phyloP scores from a whole-genome alignment of 2,888 invertebrate species.

The Drosophila parthenogenetica region DNA sequence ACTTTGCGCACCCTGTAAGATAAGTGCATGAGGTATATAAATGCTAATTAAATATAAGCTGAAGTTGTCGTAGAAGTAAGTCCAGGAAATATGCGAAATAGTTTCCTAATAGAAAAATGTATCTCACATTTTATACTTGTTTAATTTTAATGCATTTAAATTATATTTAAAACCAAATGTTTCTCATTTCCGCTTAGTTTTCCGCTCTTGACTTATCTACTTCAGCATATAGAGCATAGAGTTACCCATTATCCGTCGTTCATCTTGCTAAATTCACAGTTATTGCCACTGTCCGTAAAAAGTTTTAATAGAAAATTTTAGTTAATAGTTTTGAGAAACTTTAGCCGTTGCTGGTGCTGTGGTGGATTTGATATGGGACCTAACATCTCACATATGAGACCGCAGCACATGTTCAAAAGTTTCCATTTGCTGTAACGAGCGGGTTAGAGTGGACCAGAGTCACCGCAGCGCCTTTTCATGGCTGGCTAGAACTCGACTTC shows the following conservation, averaged over 20 bases:
- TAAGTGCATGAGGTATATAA: neutral
- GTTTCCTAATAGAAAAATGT: too few relatives aligned
- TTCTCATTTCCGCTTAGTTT: too few relatives aligned
- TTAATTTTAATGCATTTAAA: too few relatives aligned
- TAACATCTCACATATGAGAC: slow-evolving; percentile 25
- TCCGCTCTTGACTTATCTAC: too few relatives aligned
- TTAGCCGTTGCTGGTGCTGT: slow-evolving; percentile 45
- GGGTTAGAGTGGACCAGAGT: slow-evolving; percentile 11
- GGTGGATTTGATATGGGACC: slow-evolving; percentile 76
- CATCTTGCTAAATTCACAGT: slow-evolving; percentile 22
- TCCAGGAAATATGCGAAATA: too few relatives aligned
- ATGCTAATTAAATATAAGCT: too few relatives aligned
- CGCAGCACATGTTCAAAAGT: slow-evolving; percentile 58
- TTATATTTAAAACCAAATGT: too few relatives aligned
- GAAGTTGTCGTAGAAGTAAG: neutral
- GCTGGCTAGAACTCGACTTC: slow-evolving; percentile 17
- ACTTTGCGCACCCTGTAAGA: slow-evolving; percentile 43
- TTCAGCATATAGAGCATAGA: too few relatives aligned
- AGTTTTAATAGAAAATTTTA: slow-evolving; percentile 80
- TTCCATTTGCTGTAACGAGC: slow-evolving; percentile 51
- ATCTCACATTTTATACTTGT: too few relatives aligned
- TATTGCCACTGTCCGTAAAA: slow-evolving; percentile 50
- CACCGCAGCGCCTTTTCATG: slow-evolving; percentile 3
- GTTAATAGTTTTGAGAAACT: slow-evolving; percentile 74
- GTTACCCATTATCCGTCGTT: too few relatives aligned